Evolutionary conservation across 2,888 invertebrate species (phyloP).

Genomic region (Saturnia pavonia): DNA sequence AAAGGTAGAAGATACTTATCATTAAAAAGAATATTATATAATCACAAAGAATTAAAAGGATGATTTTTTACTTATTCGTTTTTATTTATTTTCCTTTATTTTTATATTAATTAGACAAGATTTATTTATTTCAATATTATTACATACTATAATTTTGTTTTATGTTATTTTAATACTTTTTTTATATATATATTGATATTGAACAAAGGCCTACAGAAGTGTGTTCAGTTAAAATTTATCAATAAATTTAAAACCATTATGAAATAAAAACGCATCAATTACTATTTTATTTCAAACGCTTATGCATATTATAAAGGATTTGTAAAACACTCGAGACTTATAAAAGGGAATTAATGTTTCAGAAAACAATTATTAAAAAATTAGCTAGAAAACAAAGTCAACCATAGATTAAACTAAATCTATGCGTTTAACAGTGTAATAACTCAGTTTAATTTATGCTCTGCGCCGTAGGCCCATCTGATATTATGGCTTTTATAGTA

Average conservation of each 20-base stretch:
- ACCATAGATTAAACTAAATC: too few relatives aligned
- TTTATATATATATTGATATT: background rate
- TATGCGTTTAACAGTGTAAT: background rate
- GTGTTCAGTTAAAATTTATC: background rate
- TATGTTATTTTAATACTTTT: background rate
- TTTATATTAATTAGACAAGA: constrained; percentile 4
- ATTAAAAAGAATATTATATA: constrained; percentile 71
- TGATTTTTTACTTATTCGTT: constrained; percentile 62
- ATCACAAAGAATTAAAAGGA: constrained; percentile 77
- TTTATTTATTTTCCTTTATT: constrained; percentile 31
- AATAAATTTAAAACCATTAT: background rate
- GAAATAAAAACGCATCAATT: background rate
- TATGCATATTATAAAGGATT: constrained; percentile 21
- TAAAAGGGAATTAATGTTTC: constrained; percentile 54
- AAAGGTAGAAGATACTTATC: constrained; percentile 55
- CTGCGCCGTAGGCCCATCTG: too few relatives aligned
- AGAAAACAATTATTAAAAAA: constrained; percentile 41
- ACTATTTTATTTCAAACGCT: background rate
- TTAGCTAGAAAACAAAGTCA: background rate
- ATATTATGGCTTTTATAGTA: too few relatives aligned
- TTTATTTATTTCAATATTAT: background rate
- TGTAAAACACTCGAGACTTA: constrained; percentile 53
- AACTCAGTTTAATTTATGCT: too few relatives aligned
- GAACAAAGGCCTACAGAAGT: background rate
- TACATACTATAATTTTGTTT: background rate